These are phyloP conservation scores for Hylaeus anthracinus DNA, from an alignment of 1,140 invertebrate genomes.

Conservation along the genomic window DNA sequence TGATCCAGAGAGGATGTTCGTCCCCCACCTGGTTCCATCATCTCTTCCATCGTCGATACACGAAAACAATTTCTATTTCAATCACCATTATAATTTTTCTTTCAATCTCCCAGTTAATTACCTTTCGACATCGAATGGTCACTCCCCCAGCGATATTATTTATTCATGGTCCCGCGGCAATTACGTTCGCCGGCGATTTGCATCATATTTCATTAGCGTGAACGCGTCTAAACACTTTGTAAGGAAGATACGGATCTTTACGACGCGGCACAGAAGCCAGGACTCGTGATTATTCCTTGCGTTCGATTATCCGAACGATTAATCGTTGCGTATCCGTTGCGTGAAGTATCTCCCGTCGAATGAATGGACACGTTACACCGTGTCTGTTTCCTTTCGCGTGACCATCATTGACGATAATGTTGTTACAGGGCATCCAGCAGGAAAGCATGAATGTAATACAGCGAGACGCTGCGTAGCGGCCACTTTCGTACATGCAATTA, in stretches of 20 bases:
- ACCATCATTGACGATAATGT: constrained; percentile 28
- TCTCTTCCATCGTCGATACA: too few species aligned
- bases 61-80: not conserved
- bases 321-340: constrained; percentile 44
- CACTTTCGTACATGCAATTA: not conserved
- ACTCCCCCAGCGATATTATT: not conserved
- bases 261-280: not conserved
- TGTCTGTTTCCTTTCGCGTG: constrained; percentile 43
- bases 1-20: too few species aligned
- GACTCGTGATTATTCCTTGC: constrained; percentile 1
- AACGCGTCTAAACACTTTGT: constrained; percentile 28
- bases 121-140: not conserved
- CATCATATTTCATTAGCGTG: constrained; percentile 39
- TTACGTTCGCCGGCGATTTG: constrained; percentile 4
- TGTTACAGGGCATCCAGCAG: constrained; percentile 6
- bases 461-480: not conserved
- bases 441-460: constrained; percentile 16
- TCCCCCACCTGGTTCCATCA: too few species aligned
- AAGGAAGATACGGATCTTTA: constrained; percentile 21
- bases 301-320: constrained; percentile 44
- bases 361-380: constrained; percentile 31
- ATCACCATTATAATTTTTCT: not conserved
- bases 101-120: not conserved
- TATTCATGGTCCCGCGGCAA: constrained; percentile 23
- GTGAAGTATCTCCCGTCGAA: constrained; percentile 27